Evolutionary conservation across 2,888 invertebrate species (phyloP).

Genomic region (Crematogaster levior): DNA sequence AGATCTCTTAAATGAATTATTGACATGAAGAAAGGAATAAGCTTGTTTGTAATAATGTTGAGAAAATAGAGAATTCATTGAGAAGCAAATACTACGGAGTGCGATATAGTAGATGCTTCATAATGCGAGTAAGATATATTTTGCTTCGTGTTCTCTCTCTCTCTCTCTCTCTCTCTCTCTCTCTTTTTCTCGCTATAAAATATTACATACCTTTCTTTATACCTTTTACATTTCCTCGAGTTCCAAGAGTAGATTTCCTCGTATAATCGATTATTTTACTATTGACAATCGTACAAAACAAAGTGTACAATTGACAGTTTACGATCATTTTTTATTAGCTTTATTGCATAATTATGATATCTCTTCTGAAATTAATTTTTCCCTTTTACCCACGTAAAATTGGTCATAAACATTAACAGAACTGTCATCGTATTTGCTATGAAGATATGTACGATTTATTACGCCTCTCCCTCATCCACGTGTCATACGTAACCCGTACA

Average conservation of each 20-base stretch:
- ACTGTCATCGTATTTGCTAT: neutral
- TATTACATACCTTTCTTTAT: constrained; percentile 5
- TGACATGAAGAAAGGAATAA: neutral
- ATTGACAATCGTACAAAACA: neutral
- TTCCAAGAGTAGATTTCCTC: neutral
- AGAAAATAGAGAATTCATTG: neutral
- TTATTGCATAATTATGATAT: neutral
- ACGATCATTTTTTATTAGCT: neutral
- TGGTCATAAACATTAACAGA: neutral
- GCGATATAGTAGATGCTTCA: constrained; percentile 4
- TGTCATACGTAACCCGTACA: neutral
- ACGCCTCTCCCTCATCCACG: neutral
- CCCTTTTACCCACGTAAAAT: neutral
- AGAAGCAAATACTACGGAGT: neutral
- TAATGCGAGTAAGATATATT: constrained; percentile 3
- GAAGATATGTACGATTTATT: neutral
- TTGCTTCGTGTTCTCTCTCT: neutral
- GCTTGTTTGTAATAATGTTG: neutral
- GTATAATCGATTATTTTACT: neutral
- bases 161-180: neutral
- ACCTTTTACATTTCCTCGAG: too few species aligned
- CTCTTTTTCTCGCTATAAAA: neutral
- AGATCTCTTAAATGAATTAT: neutral
- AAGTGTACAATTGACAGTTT: neutral
- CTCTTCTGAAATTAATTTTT: neutral